Conservation (phyloP, 2,888 invertebrate species). For the Dryomyza anilis region DNA sequence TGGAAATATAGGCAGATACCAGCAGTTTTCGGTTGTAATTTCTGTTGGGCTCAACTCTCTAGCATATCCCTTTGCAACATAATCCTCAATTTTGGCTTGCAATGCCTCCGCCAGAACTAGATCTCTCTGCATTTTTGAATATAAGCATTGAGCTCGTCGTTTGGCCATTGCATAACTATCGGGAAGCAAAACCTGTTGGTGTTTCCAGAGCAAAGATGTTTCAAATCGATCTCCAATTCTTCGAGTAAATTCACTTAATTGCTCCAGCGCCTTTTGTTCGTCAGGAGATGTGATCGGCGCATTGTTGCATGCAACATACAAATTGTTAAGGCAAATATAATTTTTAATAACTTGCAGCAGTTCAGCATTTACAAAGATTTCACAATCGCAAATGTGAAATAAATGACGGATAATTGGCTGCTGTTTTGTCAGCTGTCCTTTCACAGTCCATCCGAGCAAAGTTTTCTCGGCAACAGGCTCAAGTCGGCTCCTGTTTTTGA, state of each 20-base stretch:
- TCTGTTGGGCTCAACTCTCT: slow-evolving; percentile 23
- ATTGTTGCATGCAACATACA: not conserved
- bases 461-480: too few relatives aligned
- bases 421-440: slow-evolving; percentile 5
- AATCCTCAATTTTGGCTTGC: slow-evolving; percentile 19
- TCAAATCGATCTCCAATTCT: slow-evolving; percentile 19
- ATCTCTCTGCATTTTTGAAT: not conserved
- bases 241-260: slow-evolving; percentile 8
- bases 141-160: slow-evolving; percentile 14
- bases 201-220: slow-evolving; percentile 21
- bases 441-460: slow-evolving; percentile 22
- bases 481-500: slow-evolving; percentile 19
- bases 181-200: not conserved
- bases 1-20: slow-evolving; percentile 42
- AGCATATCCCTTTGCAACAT: slow-evolving; percentile 34
- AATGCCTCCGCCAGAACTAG: not conserved
- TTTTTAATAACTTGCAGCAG: slow-evolving; percentile 20
- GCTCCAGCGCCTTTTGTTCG: not conserved
- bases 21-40: slow-evolving; percentile 27
- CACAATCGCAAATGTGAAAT: slow-evolving; percentile 26
- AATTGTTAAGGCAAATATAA: slow-evolving; percentile 32
- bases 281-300: not conserved
- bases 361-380: slow-evolving; percentile 2
- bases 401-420: not conserved
- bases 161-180: slow-evolving; percentile 22